These are phyloP conservation scores for Conus betulinus DNA, from an alignment of 1,140 invertebrate species.

Conservation along the genomic window DNA sequence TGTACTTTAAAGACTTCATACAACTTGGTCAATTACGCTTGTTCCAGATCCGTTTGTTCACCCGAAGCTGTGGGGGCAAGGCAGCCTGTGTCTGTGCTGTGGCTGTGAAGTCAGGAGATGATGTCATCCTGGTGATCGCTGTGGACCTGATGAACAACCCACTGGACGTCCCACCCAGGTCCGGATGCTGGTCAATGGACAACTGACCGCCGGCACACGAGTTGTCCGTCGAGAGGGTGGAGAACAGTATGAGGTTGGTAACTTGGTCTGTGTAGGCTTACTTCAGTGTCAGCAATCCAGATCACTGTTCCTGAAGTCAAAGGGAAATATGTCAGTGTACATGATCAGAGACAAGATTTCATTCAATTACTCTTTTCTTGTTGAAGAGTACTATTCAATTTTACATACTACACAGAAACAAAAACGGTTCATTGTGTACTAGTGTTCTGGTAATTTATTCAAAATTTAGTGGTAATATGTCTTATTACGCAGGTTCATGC, in stretches of 20 bases:
- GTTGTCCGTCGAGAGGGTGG: conserved; percentile 48
- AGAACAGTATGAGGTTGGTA: conserved; percentile 48
- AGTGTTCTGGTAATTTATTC: too few species aligned
- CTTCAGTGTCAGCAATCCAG: too few species aligned
- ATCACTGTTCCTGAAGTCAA: too few species aligned
- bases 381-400: too few species aligned
- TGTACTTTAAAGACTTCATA: not conserved
- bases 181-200: conserved; percentile 55
- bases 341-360: too few species aligned
- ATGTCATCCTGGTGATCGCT: conserved; percentile 67
- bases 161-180: conserved; percentile 32
- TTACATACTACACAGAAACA: too few species aligned
- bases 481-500: too few species aligned
- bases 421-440: too few species aligned
- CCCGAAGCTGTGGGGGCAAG: conserved; percentile 46
- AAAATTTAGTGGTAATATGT: too few species aligned
- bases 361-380: too few species aligned
- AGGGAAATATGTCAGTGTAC: too few species aligned
- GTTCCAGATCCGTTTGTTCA: conserved; percentile 45
- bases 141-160: conserved; percentile 35
- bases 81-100: conserved; percentile 70
- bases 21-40: not conserved
- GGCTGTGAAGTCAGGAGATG: conserved; percentile 63
- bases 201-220: conserved; percentile 57
- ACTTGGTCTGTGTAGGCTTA: too few species aligned